Evolutionary conservation across 2,113 vertebrate species (phyloP).

Genomic region (Sprattus sprattus): DNA sequence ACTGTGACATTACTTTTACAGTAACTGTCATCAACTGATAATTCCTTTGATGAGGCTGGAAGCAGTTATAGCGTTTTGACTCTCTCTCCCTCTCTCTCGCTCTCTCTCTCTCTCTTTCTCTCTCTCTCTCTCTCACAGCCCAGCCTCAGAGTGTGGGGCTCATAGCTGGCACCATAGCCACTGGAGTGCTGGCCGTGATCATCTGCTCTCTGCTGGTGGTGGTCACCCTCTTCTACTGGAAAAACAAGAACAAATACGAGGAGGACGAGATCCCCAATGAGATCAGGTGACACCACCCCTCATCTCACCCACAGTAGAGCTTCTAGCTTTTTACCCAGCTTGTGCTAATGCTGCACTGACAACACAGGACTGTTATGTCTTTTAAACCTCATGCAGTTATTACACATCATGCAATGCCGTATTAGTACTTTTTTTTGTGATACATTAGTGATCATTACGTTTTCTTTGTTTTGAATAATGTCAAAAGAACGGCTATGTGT

Average conservation of each 20-base stretch:
- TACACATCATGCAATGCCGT: too few relatives aligned
- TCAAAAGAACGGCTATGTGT: too few relatives aligned
- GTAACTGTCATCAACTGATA: too few relatives aligned
- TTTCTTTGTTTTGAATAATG: too few relatives aligned
- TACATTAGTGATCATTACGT: too few relatives aligned
- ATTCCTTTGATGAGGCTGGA: too few relatives aligned
- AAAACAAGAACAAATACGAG: constrained; percentile 94
- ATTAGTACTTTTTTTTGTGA: neutral
- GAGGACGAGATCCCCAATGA: constrained; percentile 98
- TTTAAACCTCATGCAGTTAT: too few relatives aligned
- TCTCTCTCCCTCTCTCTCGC: constrained; percentile 19
- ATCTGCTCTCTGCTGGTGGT: constrained; percentile 84
- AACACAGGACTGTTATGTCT: too few relatives aligned
- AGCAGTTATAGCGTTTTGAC: neutral
- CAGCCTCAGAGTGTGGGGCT: constrained; percentile 87
- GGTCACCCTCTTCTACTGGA: constrained; percentile 92
- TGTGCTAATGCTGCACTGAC: too few relatives aligned
- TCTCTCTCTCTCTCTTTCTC: neutral
- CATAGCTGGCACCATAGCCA: constrained; percentile 87
- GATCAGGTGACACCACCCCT: constrained; percentile 80
- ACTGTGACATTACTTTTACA: too few relatives aligned
- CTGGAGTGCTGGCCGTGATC: constrained; percentile 79
- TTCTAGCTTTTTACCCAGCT: too few relatives aligned
- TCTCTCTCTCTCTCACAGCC: constrained; percentile 67
- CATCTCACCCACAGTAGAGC: neutral